These are phyloP conservation scores for Tympanoctomys barrerae DNA, from an alignment of 2,797 vertebrate species.

Conservation along the genomic window DNA sequence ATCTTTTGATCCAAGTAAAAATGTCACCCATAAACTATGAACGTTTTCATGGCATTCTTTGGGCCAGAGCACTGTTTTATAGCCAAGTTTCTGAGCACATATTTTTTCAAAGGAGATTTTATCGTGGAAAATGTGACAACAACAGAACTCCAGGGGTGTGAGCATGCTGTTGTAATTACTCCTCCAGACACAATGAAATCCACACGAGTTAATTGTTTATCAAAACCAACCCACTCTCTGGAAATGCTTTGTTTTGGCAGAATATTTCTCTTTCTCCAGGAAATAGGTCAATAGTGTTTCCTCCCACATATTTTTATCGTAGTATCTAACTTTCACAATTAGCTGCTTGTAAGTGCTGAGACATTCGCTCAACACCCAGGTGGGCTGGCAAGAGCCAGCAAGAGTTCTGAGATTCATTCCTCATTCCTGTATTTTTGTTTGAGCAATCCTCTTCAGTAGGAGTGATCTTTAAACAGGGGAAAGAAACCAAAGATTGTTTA, in stretches of 20 bases:
- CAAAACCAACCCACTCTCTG: slow-evolving; percentile 84
- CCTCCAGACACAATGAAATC: slow-evolving; percentile 84
- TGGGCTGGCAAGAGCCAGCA: slow-evolving; percentile 54
- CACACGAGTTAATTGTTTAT: slow-evolving; percentile 87
- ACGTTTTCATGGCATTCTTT: slow-evolving; percentile 81
- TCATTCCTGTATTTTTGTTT: slow-evolving; percentile 22
- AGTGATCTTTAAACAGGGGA: not conserved
- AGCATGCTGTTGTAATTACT: slow-evolving; percentile 81
- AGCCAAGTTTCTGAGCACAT: slow-evolving; percentile 81
- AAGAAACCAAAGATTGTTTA: slow-evolving; percentile 29
- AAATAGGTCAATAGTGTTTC: slow-evolving; percentile 80
- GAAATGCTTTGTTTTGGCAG: slow-evolving; percentile 84
- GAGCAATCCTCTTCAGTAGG: not conserved
- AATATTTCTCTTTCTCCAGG: slow-evolving; percentile 68
- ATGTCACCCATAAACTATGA: slow-evolving; percentile 72
- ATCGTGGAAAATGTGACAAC: slow-evolving; percentile 86
- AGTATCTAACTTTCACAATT: slow-evolving; percentile 72
- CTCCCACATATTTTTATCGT: slow-evolving; percentile 76
- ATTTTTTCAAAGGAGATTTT: slow-evolving; percentile 81
- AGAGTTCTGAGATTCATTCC: not conserved
- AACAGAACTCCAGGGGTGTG: slow-evolving; percentile 80
- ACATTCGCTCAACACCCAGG: slow-evolving; percentile 61
- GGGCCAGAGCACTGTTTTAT: slow-evolving; percentile 81
- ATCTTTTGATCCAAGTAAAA: slow-evolving; percentile 77
- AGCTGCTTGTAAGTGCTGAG: slow-evolving; percentile 37